Percentiles rank a stretch among this genome's conserved stretches.
Evolutionary conservation across 2,113 vertebrate species (phyloP).

Genomic region (Oplegnathus fasciatus): DNA sequence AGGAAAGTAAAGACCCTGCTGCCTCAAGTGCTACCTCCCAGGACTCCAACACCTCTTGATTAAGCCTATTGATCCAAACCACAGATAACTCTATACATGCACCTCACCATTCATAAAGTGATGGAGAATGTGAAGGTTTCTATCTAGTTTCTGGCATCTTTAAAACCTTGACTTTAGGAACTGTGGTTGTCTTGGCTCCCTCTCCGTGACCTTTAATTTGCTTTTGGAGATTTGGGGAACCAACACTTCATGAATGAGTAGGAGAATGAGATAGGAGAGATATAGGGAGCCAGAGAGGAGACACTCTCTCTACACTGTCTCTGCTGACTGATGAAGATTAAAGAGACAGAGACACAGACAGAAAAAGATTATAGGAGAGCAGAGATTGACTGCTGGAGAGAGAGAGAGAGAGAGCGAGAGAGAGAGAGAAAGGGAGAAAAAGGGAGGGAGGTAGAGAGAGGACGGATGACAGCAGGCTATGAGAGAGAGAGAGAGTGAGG

Average conservation of each 20-base stretch:
- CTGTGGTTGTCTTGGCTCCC: neutral
- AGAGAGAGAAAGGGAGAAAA: constrained; percentile 38
- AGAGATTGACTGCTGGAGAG: constrained; percentile 74
- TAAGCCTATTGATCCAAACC: neutral
- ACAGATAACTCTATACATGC: neutral
- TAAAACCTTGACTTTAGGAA: constrained; percentile 25
- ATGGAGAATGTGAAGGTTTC: neutral
- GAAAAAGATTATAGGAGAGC: constrained; percentile 82
- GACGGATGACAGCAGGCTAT: constrained; percentile 50
- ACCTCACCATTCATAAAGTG: neutral
- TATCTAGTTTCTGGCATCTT: neutral
- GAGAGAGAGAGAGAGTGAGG: constrained; percentile 62
- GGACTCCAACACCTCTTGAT: constrained; percentile 3
- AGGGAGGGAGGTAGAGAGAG: constrained; percentile 54
- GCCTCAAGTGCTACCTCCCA: neutral
- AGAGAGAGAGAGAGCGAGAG: constrained; percentile 32
- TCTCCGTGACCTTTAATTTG: constrained; percentile 49
- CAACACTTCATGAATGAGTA: constrained; percentile 52
- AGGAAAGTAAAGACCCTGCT: constrained; percentile 1
- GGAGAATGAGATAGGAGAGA: constrained; percentile 42
- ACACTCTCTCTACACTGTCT: constrained; percentile 61
- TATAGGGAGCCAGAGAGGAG: constrained; percentile 54
- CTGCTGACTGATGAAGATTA: constrained; percentile 82
- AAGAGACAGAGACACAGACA: constrained; percentile 71
- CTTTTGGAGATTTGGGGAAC: constrained; percentile 50